Percentiles rank a stretch among this genome's conserved stretches.
Conservation (phyloP, 2,797 vertebrate genomes). For the Sebastes melanostomus region DNA sequence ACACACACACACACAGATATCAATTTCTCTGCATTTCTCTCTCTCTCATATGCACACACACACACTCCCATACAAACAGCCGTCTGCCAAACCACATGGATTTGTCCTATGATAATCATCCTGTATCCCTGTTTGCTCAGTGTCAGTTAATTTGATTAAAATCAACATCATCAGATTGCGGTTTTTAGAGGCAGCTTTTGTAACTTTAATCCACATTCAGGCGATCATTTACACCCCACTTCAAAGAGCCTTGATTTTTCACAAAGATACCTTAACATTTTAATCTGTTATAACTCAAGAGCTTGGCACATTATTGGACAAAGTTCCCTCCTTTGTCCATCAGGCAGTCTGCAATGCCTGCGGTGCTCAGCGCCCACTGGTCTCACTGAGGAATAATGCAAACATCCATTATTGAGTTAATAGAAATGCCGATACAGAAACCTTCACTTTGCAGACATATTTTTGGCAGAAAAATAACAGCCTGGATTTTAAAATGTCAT, state of each 20-base stretch:
- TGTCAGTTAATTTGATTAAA: conserved; percentile 64
- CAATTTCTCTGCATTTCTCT: neutral
- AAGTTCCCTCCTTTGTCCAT: conserved; percentile 13
- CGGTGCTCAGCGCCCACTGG: conserved; percentile 17
- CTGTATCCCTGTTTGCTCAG: conserved; percentile 45
- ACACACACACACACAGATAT: neutral
- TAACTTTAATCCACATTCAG: conserved; percentile 39
- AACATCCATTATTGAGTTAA: conserved; percentile 41
- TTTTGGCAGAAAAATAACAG: conserved; percentile 13
- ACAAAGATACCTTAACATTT: conserved; percentile 3
- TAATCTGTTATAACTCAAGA: conserved; percentile 1
- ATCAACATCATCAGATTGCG: conserved; percentile 57
- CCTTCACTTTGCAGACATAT: neutral
- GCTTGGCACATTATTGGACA: conserved; percentile 6
- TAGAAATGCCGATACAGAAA: neutral
- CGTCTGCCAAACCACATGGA: conserved; percentile 55
- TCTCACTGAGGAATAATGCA: conserved; percentile 19
- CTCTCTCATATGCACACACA: neutral
- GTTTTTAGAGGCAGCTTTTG: conserved; percentile 35
- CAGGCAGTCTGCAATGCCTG: conserved; percentile 13
- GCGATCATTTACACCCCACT: conserved; percentile 41
- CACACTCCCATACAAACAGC: neutral
- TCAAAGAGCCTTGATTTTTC: conserved; percentile 19
- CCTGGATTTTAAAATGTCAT: neutral
- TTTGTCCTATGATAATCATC: conserved; percentile 22